Percentiles rank a stretch among this genome's conserved stretches.
Evolutionary conservation across 2,113 vertebrate species (phyloP).

Genomic region (Nycticebus coucang): DNA sequence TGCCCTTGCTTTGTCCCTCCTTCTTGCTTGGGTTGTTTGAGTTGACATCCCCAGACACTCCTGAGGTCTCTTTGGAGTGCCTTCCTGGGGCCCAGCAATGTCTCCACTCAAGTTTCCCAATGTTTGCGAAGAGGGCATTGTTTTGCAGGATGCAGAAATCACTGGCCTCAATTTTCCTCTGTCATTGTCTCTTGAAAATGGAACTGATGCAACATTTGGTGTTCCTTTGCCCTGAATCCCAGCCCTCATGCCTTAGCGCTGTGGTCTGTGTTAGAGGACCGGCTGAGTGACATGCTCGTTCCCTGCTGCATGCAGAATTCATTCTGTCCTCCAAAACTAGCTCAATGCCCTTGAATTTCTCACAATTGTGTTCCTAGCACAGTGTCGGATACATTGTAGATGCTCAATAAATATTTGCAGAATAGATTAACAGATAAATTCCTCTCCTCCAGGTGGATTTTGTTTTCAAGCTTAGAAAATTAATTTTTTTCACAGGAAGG

Average conservation of each 20-base stretch:
- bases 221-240: neutral
- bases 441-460: slow-evolving; percentile 40
- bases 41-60: neutral
- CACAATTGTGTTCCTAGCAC: neutral
- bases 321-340: neutral
- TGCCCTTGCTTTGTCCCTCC: neutral
- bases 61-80: neutral
- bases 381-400: neutral
- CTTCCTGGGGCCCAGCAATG: neutral
- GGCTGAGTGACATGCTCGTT: neutral
- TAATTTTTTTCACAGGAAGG: neutral
- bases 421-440: slow-evolving; percentile 4
- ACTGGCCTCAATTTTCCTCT: neutral
- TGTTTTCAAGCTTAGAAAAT: slow-evolving; percentile 32
- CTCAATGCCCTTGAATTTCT: neutral
- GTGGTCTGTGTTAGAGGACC: neutral
- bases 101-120: neutral
- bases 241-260: neutral
- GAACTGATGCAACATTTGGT: neutral
- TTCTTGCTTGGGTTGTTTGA: neutral
- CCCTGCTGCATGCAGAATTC: neutral
- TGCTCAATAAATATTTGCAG: neutral
- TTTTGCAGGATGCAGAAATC: neutral
- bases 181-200: neutral
- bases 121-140: neutral